A percentile compares a stretch with the other conserved stretches of the same genome.
Conservation (phyloP, 1,140 invertebrate species). For the Choristoneura fumiferana region DNA sequence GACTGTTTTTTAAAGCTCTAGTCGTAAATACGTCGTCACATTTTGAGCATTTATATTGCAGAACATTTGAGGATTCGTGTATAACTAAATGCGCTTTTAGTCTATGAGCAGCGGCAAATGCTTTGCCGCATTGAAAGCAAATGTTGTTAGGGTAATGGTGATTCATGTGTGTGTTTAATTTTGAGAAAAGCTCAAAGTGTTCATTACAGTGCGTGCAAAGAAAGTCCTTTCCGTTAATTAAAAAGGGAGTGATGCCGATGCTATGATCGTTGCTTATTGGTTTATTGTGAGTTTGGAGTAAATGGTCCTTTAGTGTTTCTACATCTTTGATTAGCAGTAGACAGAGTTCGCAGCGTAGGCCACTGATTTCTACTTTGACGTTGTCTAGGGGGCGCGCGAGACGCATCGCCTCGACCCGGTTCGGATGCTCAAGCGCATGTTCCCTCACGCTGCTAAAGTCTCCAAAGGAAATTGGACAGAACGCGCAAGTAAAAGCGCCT, state of each 20-base stretch:
- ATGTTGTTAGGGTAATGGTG: constrained; percentile 66
- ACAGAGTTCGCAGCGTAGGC: constrained; percentile 55
- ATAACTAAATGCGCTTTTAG: constrained; percentile 55
- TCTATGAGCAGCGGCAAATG: constrained; percentile 49
- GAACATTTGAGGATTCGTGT: constrained; percentile 43
- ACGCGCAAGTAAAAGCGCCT: constrained; percentile 56
- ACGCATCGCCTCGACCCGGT: constrained; percentile 46
- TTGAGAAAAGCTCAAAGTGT: constrained; percentile 53
- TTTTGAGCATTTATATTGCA: constrained; percentile 52
- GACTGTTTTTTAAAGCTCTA: constrained; percentile 41
- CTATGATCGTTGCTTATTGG: constrained; percentile 41
- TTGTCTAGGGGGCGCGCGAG: constrained; percentile 41
- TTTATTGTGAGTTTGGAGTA: constrained; percentile 46
- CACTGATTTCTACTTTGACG: constrained; percentile 58
- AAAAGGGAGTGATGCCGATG: constrained; percentile 56
- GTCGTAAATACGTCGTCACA: constrained; percentile 56
- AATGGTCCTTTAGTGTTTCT: constrained; percentile 51
- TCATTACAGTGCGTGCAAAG: constrained; percentile 53
- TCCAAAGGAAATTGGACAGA: constrained; percentile 50
- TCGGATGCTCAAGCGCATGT: constrained; percentile 47
- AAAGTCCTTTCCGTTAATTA: constrained; percentile 46
- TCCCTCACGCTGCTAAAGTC: constrained; percentile 47
- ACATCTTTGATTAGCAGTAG: constrained; percentile 34
- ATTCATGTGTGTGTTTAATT: constrained; percentile 67
- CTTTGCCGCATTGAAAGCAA: constrained; percentile 65